A percentile compares a stretch with the other conserved stretches of the same genome.
These are phyloP conservation scores for Anniella stebbinsi DNA, from an alignment of 2,797 vertebrate genomes.

Conservation along the genomic window DNA sequence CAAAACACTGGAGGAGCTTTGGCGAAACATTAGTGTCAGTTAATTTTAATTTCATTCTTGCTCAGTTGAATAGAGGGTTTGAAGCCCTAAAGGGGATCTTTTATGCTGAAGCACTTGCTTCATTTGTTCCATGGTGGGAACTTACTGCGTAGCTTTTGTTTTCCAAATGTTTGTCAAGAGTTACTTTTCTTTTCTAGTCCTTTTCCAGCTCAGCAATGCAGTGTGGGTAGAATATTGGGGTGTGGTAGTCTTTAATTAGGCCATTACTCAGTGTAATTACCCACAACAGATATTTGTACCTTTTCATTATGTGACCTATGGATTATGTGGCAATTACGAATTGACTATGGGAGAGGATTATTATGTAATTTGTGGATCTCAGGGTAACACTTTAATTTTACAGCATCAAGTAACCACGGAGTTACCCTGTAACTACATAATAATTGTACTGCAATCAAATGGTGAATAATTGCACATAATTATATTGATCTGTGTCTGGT, in stretches of 20 bases:
- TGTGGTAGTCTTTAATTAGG: not conserved
- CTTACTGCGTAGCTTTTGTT: not conserved
- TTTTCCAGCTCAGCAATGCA: not conserved
- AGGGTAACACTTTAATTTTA: conserved; percentile 57
- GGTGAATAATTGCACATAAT: conserved; percentile 50
- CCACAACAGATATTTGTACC: conserved; percentile 8
- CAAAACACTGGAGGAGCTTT: conserved; percentile 36
- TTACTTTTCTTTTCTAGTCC: conserved; percentile 15
- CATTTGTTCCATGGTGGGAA: conserved; percentile 14
- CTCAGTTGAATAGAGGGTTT: not conserved
- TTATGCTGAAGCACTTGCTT: not conserved
- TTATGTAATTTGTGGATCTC: conserved; percentile 44
- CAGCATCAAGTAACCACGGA: conserved; percentile 29
- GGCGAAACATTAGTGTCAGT: not conserved
- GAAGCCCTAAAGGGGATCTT: not conserved
- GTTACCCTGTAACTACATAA: not conserved
- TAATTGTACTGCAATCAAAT: conserved; percentile 43
- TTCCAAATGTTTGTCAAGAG: conserved; percentile 24
- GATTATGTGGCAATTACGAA: conserved; percentile 42
- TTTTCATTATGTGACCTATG: conserved; percentile 50
- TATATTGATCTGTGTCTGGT: conserved; percentile 5
- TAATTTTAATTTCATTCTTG: conserved; percentile 42
- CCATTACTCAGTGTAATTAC: conserved; percentile 15
- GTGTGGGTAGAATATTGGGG: not conserved
- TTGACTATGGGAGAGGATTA: not conserved